Evolutionary conservation across 2,113 vertebrate species (phyloP).

Genomic region (Tamias sibiricus): DNA sequence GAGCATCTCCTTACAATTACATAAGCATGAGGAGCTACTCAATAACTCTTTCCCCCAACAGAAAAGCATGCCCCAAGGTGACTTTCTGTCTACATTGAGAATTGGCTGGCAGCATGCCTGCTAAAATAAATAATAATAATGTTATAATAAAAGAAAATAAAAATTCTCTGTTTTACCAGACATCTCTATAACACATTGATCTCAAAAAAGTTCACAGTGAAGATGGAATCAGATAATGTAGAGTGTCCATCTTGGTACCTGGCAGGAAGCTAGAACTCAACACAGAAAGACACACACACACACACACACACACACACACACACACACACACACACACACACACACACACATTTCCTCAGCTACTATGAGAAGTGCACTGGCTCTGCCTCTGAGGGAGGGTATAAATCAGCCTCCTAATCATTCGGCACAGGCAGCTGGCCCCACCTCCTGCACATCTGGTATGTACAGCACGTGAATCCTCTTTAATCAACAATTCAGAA

Average conservation of each 20-base stretch:
- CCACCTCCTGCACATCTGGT: conserved; percentile 69
- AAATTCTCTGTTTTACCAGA: neutral
- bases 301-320: neutral
- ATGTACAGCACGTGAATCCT: conserved; percentile 57
- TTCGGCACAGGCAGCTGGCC: neutral
- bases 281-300: neutral
- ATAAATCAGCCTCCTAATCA: conserved; percentile 38
- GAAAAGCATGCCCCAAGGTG: neutral
- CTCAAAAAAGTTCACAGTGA: conserved; percentile 18
- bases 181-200: neutral
- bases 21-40: neutral
- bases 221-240: neutral
- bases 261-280: neutral
- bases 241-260: neutral
- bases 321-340: neutral
- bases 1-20: neutral
- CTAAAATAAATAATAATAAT: conserved; percentile 8
- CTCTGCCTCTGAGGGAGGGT: neutral
- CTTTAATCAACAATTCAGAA: conserved; percentile 73
- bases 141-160: neutral
- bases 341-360: neutral
- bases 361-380: neutral
- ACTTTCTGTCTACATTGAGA: neutral
- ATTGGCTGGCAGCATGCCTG: neutral
- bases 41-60: neutral